A percentile compares a stretch with the other conserved stretches of the same genome.
phyloP scores from a whole-genome alignment of 2,888 invertebrate species.

The Eupithecia centaureata region DNA sequence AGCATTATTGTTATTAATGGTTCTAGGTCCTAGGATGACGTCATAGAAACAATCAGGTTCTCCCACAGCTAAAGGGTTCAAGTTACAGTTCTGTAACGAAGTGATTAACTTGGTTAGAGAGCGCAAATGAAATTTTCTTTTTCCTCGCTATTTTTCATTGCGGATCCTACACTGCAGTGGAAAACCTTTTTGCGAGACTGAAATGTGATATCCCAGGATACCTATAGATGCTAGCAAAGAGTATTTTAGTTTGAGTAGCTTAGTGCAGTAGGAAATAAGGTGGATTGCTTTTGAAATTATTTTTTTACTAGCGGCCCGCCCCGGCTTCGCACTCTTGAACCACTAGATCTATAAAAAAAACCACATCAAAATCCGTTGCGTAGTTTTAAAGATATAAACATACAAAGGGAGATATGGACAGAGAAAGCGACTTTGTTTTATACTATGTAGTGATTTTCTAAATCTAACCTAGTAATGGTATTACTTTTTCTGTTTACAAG shows the following conservation, averaged over 20 bases:
- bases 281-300: neutral
- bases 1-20: too few species aligned
- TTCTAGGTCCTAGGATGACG: conserved; percentile 47
- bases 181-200: conserved; percentile 37
- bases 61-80: conserved; percentile 52
- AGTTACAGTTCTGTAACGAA: conserved; percentile 55
- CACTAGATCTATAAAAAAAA: too few species aligned
- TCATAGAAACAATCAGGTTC: conserved; percentile 53
- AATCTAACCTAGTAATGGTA: too few species aligned
- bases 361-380: too few species aligned
- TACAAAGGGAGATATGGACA: too few species aligned
- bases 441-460: too few species aligned
- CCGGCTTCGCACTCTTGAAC: too few species aligned
- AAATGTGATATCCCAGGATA: conserved; percentile 24
- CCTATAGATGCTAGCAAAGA: neutral
- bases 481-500: too few species aligned
- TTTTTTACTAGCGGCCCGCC: too few species aligned
- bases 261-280: neutral
- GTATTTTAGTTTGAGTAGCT: neutral
- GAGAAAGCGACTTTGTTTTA: too few species aligned
- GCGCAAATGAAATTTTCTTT: conserved; percentile 42
- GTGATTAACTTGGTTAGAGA: conserved; percentile 55
- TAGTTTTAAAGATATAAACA: too few species aligned
- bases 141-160: conserved; percentile 39
- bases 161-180: conserved; percentile 34